A percentile compares a stretch with the other conserved stretches of the same genome.
These are phyloP conservation scores for Anagrus nilaparvatae DNA, from an alignment of 1,140 invertebrate genomes.

Conservation along the genomic window DNA sequence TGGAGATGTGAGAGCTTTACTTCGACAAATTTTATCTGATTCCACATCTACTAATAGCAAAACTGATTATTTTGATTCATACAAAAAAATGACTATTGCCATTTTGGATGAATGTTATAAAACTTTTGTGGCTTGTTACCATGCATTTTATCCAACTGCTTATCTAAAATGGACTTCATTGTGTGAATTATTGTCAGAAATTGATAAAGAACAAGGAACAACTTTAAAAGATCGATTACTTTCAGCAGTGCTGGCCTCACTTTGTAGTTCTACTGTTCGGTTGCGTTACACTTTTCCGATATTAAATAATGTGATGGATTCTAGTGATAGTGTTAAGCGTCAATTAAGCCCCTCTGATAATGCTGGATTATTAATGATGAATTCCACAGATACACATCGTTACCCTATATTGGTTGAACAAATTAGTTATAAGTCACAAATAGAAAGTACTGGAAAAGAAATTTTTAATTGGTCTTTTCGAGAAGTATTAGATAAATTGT, in stretches of 20 bases:
- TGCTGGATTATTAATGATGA: conserved; percentile 58
- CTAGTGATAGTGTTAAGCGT: conserved; percentile 42
- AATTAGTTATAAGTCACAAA: conserved; percentile 57
- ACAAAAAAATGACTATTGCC: conserved; percentile 47
- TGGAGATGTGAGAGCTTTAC: conserved; percentile 70
- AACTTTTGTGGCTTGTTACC: conserved; percentile 85
- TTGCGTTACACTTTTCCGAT: conserved; percentile 71
- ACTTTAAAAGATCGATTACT: conserved; percentile 56
- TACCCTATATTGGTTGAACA: conserved; percentile 75
- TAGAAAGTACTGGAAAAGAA: conserved; percentile 35
- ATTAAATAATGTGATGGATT: conserved; percentile 44
- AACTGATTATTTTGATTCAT: conserved; percentile 11
- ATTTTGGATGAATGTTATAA: conserved; percentile 84
- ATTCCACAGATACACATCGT: conserved; percentile 57
- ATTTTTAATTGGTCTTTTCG: conserved; percentile 61
- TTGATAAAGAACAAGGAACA: conserved; percentile 51
- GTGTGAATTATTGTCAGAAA: conserved; percentile 72
- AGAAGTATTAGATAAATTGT: conserved; percentile 70
- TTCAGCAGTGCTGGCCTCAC: conserved; percentile 69
- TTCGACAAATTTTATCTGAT: conserved; percentile 78
- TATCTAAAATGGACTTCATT: conserved; percentile 86
- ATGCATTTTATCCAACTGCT: conserved; percentile 92
- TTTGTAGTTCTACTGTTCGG: conserved; percentile 69
- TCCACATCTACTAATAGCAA: conserved; percentile 40
- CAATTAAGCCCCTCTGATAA: conserved; percentile 59